phyloP scores from a whole-genome alignment of 53 echinoderm and acorn worm genomes.

The Henricia sp. region DNA sequence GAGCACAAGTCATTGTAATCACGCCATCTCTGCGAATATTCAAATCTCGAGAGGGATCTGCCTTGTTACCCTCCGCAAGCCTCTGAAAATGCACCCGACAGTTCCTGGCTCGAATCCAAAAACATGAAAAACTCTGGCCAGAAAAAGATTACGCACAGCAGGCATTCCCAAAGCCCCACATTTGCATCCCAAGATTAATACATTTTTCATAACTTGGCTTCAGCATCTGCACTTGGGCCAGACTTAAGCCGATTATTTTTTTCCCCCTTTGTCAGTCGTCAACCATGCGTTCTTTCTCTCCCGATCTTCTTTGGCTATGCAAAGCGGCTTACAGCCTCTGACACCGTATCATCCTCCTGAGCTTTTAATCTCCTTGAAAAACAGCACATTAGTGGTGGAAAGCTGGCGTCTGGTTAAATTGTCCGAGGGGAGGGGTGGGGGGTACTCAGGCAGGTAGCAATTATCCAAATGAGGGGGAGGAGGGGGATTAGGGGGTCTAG shows the following conservation, averaged over 20 bases:
- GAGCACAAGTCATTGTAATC: too few species aligned
- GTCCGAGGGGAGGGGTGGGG: constrained; percentile 20
- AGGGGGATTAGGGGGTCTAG: background rate
- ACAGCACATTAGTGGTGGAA: constrained; percentile 52
- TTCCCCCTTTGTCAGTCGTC: too few species aligned
- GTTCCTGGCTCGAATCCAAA: too few species aligned
- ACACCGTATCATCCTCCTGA: constrained; percentile 59
- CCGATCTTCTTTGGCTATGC: background rate
- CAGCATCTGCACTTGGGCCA: constrained; percentile 16
- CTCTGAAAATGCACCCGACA: too few species aligned
- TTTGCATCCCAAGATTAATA: constrained; percentile 38
- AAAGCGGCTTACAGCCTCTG: constrained; percentile 59
- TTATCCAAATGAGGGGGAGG: constrained; percentile 53
- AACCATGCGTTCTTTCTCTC: too few species aligned
- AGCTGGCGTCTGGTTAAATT: constrained; percentile 19
- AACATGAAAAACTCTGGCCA: too few species aligned
- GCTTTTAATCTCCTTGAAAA: constrained; percentile 56
- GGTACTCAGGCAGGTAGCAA: constrained; percentile 12
- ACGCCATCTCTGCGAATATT: too few species aligned
- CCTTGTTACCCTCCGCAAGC: too few species aligned
- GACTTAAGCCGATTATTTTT: constrained; percentile 44
- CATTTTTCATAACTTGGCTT: constrained; percentile 66
- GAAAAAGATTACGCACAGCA: background rate
- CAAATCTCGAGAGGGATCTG: too few species aligned
- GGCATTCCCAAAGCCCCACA: background rate